phyloP scores from a whole-genome alignment of 2,113 vertebrate species.

The Grallaria varia region DNA sequence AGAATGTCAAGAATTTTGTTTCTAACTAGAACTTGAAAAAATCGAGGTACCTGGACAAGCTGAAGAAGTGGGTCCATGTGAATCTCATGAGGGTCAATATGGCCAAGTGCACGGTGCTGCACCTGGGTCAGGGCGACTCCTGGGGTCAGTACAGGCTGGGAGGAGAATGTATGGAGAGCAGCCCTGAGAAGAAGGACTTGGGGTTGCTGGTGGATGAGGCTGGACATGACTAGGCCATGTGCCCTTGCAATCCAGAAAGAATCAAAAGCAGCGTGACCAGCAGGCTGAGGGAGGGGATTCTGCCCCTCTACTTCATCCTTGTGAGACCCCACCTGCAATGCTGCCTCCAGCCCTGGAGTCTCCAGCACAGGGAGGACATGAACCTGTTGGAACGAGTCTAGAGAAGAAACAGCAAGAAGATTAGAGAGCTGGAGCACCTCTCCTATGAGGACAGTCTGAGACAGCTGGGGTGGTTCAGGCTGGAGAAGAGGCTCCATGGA shows the following conservation, averaged over 20 bases:
- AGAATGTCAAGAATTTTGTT: neutral
- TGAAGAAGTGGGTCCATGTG: neutral
- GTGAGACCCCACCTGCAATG: neutral
- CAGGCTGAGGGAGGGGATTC: neutral
- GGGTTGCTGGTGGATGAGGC: neutral
- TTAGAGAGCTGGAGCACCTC: neutral
- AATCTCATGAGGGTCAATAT: neutral
- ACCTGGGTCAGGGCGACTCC: neutral
- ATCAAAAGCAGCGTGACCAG: fast-evolving
- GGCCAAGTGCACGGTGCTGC: neutral
- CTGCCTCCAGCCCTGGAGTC: neutral
- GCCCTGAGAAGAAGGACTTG: neutral
- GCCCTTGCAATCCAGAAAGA: neutral
- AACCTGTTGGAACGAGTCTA: neutral
- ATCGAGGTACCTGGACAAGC: neutral
- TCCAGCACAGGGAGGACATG: neutral
- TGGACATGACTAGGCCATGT: fast-evolving
- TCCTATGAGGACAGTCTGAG: neutral
- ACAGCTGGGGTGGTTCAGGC: neutral
- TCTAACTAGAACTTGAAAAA: neutral
- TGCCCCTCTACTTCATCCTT: fast-evolving
- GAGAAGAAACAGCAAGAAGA: neutral
- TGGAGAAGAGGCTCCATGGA: neutral
- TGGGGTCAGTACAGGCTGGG: neutral
- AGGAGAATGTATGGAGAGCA: neutral